These are phyloP conservation scores for Encarsia formosa DNA, from an alignment of 2,888 invertebrate species.

Conservation along the genomic window DNA sequence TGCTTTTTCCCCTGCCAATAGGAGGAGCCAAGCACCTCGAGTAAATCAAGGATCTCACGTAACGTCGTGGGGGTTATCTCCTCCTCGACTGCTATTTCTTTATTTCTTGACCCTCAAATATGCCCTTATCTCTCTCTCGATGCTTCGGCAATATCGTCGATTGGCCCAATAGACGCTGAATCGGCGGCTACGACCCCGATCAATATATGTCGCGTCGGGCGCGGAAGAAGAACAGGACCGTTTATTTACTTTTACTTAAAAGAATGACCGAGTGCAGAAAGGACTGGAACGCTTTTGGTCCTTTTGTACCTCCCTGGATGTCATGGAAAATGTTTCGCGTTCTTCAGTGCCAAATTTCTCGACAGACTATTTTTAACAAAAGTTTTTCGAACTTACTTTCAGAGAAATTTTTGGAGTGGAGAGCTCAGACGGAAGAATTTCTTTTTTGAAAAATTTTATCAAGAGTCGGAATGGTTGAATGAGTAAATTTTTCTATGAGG, in stretches of 20 bases:
- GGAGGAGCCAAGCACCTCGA: conserved; percentile 31
- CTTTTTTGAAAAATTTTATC: too few species aligned
- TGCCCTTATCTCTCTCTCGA: conserved; percentile 6
- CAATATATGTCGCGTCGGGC: conserved; percentile 9
- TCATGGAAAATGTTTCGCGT: too few species aligned
- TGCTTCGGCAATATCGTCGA: conserved; percentile 16
- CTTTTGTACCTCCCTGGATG: too few species aligned
- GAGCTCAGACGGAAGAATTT: too few species aligned
- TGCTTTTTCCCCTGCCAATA: conserved; percentile 34
- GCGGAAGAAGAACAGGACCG: conserved; percentile 1
- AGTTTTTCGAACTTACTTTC: too few species aligned
- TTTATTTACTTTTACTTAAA: conserved; percentile 16
- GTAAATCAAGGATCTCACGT: conserved; percentile 38
- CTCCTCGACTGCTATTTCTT: conserved; percentile 17
- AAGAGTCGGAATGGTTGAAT: too few species aligned
- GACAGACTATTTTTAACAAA: too few species aligned
- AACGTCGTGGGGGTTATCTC: not conserved
- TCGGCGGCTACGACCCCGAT: conserved; percentile 21
- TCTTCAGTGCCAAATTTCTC: too few species aligned
- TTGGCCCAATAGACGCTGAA: conserved; percentile 29
- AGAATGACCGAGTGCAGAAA: not conserved
- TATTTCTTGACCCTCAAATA: conserved; percentile 14
- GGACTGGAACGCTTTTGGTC: too few species aligned
- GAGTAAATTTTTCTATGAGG: too few species aligned
- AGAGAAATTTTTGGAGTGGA: too few species aligned